Percentiles rank a stretch among this genome's conserved stretches.
These are phyloP conservation scores for Eulithis prunata DNA, from an alignment of 2,888 invertebrate species.

Conservation along the genomic window DNA sequence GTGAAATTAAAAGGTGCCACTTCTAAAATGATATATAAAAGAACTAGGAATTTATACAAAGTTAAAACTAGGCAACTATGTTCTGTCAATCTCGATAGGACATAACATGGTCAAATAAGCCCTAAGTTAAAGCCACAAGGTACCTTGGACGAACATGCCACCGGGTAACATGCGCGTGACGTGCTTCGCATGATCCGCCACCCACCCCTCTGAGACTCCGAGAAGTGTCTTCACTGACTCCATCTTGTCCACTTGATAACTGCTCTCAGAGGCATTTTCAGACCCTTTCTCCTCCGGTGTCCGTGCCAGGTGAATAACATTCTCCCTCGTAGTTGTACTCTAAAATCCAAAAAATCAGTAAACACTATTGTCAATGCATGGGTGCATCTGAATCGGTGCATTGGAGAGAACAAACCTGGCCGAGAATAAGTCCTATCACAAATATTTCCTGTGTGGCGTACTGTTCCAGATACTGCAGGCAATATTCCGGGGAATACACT, in stretches of 20 bases:
- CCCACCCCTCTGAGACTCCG: constrained; percentile 87
- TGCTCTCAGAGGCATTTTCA: constrained; percentile 63
- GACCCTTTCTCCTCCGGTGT: constrained; percentile 86
- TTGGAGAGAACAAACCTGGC: constrained; percentile 85
- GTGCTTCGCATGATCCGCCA: constrained; percentile 93
- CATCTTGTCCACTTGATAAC: constrained; percentile 60
- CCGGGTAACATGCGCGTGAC: constrained; percentile 96
- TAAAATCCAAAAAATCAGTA: constrained; percentile 49
- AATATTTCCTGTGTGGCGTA: constrained; percentile 86
- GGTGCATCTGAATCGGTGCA: constrained; percentile 2
- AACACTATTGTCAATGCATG: neutral
- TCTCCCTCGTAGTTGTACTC: constrained; percentile 88
- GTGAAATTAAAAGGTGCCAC: too few relatives aligned
- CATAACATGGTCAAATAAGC: too few relatives aligned
- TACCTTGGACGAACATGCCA: constrained; percentile 92
- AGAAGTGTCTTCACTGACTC: constrained; percentile 77
- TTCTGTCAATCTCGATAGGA: too few relatives aligned
- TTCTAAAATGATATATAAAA: too few relatives aligned
- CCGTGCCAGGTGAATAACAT: constrained; percentile 91
- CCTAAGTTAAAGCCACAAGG: too few relatives aligned
- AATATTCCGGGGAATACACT: constrained; percentile 87
- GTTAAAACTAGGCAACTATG: too few relatives aligned
- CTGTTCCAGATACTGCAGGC: constrained; percentile 87
- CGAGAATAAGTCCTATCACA: constrained; percentile 90
- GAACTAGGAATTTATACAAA: too few relatives aligned